phyloP scores from a whole-genome alignment of 1,140 invertebrate genomes.

The Nylanderia fulva region DNA sequence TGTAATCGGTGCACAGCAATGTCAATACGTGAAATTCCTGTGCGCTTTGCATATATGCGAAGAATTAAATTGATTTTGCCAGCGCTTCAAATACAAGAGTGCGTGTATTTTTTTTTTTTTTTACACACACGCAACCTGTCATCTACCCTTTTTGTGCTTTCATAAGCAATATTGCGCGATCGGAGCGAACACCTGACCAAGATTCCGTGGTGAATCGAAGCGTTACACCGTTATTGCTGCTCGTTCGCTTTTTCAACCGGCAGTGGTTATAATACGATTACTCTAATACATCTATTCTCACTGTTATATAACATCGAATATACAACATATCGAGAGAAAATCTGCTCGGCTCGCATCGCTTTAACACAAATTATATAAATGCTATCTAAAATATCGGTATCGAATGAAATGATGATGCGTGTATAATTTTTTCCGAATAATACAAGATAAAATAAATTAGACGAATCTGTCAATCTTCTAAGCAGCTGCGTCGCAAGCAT shows the following conservation, averaged over 20 bases:
- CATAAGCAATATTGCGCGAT: background rate
- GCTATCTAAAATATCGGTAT: too few relatives aligned
- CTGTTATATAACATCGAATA: too few relatives aligned
- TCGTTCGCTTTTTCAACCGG: background rate
- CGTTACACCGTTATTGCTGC: background rate
- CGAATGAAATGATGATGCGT: too few relatives aligned
- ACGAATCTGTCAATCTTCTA: too few relatives aligned
- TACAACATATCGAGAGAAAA: background rate
- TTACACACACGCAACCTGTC: too few relatives aligned
- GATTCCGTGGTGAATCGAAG: background rate
- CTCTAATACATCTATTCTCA: background rate
- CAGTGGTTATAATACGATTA: background rate
- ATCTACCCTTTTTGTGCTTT: background rate
- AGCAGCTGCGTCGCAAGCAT: background rate
- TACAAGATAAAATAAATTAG: too few relatives aligned
- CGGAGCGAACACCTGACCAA: constrained; percentile 10
- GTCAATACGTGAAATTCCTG: background rate
- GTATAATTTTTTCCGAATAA: background rate
- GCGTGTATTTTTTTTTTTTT: background rate
- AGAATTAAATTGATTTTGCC: background rate
- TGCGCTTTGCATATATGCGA: background rate
- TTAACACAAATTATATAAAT: too few relatives aligned
- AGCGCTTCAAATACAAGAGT: background rate
- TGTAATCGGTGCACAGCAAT: background rate
- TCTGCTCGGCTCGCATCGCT: background rate